Conservation (phyloP, 35 echinoderm and acorn worm genomes). For the Anneissia japonica region DNA sequence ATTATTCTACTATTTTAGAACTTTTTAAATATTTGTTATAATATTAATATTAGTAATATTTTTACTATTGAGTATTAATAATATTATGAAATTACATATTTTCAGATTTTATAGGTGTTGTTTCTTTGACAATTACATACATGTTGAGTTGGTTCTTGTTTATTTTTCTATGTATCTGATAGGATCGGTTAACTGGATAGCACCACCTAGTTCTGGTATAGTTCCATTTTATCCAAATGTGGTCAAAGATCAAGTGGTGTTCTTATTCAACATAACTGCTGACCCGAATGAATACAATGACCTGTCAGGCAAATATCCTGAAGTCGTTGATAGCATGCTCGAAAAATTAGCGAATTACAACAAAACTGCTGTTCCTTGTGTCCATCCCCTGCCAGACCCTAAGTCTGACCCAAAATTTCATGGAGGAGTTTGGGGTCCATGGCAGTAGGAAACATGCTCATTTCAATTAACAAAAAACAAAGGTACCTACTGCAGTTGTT, state of each 20-base stretch:
- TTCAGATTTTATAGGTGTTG: too few relatives aligned
- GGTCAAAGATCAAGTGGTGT: slow-evolving; percentile 38
- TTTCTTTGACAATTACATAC: too few relatives aligned
- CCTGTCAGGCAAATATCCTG: slow-evolving; percentile 49
- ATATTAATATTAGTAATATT: too few relatives aligned
- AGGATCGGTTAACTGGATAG: slow-evolving; percentile 47
- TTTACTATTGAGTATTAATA: too few relatives aligned
- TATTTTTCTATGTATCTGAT: not conserved
- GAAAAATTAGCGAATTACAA: slow-evolving; percentile 41
- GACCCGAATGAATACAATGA: slow-evolving; percentile 65
- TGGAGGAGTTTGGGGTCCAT: slow-evolving; percentile 39
- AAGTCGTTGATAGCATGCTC: slow-evolving; percentile 32
- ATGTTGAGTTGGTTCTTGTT: too few relatives aligned
- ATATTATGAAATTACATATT: too few relatives aligned
- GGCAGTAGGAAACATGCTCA: not conserved
- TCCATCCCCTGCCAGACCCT: not conserved
- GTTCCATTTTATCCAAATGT: not conserved
- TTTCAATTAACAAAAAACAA: too few relatives aligned
- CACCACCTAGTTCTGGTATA: slow-evolving; percentile 32
- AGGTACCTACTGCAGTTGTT: too few relatives aligned
- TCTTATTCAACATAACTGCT: slow-evolving; percentile 74
- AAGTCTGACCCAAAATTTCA: slow-evolving; percentile 27
- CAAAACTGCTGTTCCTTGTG: slow-evolving; percentile 38
- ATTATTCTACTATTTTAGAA: too few relatives aligned
- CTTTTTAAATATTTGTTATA: too few relatives aligned